Conservation (phyloP, 2,113 vertebrate species). For the Nansenia antarctica region DNA sequence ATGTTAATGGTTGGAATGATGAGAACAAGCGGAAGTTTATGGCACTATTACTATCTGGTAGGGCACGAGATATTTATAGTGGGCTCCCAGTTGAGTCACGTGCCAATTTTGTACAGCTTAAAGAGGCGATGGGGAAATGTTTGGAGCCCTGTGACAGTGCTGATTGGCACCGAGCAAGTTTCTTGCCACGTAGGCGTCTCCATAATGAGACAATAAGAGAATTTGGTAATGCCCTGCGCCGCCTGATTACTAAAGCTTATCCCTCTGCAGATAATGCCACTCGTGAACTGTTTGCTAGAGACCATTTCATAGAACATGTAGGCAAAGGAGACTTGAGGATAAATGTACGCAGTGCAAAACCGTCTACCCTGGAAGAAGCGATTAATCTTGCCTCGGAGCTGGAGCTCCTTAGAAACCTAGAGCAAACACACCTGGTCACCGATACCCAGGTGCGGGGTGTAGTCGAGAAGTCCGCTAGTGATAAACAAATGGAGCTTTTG, state of each 20-base stretch:
- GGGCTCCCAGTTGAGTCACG: constrained; percentile 3
- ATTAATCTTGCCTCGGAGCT: constrained; percentile 20
- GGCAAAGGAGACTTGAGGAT: constrained; percentile 4
- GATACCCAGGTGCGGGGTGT: not conserved
- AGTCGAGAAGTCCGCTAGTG: not conserved
- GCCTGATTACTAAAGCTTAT: constrained; percentile 16
- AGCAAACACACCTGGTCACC: not conserved
- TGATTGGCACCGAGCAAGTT: constrained; percentile 23
- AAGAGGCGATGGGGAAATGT: constrained; percentile 8
- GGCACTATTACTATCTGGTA: constrained; percentile 16
- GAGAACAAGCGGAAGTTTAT: constrained; percentile 15
- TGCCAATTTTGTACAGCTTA: constrained; percentile 12
- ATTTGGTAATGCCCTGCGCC: constrained; percentile 9
- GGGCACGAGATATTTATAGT: constrained; percentile 25
- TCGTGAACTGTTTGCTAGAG: constrained; percentile 19
- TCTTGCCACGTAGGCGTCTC: not conserved
- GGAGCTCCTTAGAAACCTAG: not conserved
- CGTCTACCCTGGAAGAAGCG: too few relatives aligned
- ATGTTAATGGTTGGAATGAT: too few relatives aligned
- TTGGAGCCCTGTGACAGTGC: too few relatives aligned
- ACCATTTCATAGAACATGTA: constrained; percentile 24
- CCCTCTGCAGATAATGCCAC: constrained; percentile 1
- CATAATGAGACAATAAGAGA: constrained; percentile 11
- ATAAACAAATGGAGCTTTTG: not conserved
- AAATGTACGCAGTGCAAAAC: not conserved